phyloP scores from a whole-genome alignment of 2,888 invertebrate genomes.

The Eupithecia vulgata region DNA sequence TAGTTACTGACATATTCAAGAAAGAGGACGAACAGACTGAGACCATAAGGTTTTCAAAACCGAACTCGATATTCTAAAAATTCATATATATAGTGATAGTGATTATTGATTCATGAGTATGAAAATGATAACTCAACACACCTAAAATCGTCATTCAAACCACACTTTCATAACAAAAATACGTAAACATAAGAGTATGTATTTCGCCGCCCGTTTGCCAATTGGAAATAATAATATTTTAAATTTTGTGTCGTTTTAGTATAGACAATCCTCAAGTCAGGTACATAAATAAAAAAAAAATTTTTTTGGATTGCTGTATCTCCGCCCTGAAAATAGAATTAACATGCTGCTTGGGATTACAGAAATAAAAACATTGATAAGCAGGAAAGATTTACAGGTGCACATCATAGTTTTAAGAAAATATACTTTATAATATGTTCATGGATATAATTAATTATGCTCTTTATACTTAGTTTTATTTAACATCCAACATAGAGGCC shows the following conservation, averaged over 20 bases:
- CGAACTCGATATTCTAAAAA: no score
- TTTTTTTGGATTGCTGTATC: background rate
- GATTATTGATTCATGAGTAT: background rate
- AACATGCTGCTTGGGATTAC: background rate
- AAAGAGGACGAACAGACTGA: no score
- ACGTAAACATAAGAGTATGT: background rate
- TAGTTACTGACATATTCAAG: no score
- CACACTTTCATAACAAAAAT: background rate
- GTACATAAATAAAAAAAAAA: background rate
- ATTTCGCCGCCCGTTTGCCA: constrained; percentile 14
- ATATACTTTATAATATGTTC: no score
- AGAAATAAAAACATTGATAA: background rate
- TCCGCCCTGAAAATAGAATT: background rate
- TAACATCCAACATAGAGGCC: background rate
- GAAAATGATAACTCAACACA: no score
- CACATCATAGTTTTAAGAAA: background rate
- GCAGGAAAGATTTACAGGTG: background rate
- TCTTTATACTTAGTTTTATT: background rate
- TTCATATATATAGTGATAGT: no score
- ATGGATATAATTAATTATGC: no score
- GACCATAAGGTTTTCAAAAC: no score
- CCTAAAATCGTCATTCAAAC: background rate
- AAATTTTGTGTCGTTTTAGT: constrained; percentile 6
- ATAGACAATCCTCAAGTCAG: background rate
- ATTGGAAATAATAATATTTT: background rate